Evolutionary conservation across 2,113 vertebrate species (phyloP), one percentile per base, ranked within the genome.

Genomic region (Chionomys nivalis): DNA sequence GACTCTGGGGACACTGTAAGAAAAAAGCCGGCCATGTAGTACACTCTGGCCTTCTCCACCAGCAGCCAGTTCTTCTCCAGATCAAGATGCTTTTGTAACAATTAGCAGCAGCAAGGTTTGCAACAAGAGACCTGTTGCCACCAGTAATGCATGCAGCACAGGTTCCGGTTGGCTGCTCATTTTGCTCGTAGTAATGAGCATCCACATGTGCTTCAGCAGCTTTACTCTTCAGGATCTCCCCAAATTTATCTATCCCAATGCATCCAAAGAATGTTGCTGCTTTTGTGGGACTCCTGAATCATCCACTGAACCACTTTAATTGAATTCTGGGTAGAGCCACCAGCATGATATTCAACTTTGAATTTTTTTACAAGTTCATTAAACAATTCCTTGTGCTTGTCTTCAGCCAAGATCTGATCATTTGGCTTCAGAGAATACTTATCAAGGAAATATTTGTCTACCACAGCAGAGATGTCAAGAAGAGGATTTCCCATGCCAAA

Each of bases 241-340:
- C 99, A 97, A 99, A 99, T 97, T 99, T 99, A 96, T 99, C 99
- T 93, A 98, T 99, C 55, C 99, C 99, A 65, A 99, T 99, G 98
- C 99, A 99, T 86, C 99, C 99, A 61, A 99, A 99, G 98, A 99
- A 99, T 0, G 99, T 99, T 90, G 99, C 99, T 87, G 99, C 99
- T 95, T n/a, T 99, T 99, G 94, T 99, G 98, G 58, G 99, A 99
- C 91, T 98, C 98, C 97, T 99, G 99, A 98, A 99, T 99, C 99
- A 99, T 99, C 99, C 99, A 99, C 99, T 99, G 97, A 16, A 98
- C 99, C 92, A 99, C 99, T 99, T 99, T 99, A 97, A 99, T 99
- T 0, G 99, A 99, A 99, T 99, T 99, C 98, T 99, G 99, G 75
- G 99, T 99, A 72, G 99, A 99, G 83, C 99, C 99, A 87, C 99